Conservation (phyloP, 1,140 invertebrate genomes). For the Drosophila biarmipes region DNA sequence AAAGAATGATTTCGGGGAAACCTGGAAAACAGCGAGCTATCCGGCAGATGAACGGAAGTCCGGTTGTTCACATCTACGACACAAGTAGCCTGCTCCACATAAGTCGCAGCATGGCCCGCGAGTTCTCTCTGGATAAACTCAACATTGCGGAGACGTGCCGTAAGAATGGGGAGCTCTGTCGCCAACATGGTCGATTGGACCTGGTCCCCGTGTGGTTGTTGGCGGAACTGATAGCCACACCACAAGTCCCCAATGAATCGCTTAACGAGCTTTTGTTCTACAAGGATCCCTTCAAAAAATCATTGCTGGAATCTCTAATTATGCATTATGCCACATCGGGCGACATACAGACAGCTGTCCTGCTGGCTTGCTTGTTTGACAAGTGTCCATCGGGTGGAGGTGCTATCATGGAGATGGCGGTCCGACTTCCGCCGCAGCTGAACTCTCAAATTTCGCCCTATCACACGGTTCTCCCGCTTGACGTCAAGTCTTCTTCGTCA, state of each 20-base stretch:
- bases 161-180: slow-evolving; percentile 90
- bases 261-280: slow-evolving; percentile 72
- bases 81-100: slow-evolving; percentile 91
- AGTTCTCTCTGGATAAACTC: slow-evolving; percentile 90
- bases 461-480: slow-evolving; percentile 94
- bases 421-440: slow-evolving; percentile 58
- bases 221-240: slow-evolving; percentile 89
- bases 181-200: slow-evolving; percentile 90
- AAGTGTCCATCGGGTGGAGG: slow-evolving; percentile 68
- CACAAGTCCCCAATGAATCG: slow-evolving; percentile 84
- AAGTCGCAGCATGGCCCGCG: slow-evolving; percentile 91
- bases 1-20: slow-evolving; percentile 87
- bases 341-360: slow-evolving; percentile 97
- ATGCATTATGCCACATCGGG: slow-evolving; percentile 90
- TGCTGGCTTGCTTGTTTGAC: slow-evolving; percentile 95
- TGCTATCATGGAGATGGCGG: slow-evolving; percentile 33
- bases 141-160: slow-evolving; percentile 89
- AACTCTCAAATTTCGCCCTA: slow-evolving; percentile 92
- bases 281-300: slow-evolving; percentile 93
- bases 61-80: slow-evolving; percentile 92
- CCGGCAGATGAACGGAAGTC: slow-evolving; percentile 82
- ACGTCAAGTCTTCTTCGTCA: slow-evolving; percentile 70
- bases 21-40: slow-evolving; percentile 81
- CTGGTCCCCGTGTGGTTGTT: slow-evolving; percentile 94
- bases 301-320: slow-evolving; percentile 93